These are phyloP conservation scores for Dolichallabes microphthalmus DNA, from an alignment of 2,113 vertebrate species.

Conservation along the genomic window DNA sequence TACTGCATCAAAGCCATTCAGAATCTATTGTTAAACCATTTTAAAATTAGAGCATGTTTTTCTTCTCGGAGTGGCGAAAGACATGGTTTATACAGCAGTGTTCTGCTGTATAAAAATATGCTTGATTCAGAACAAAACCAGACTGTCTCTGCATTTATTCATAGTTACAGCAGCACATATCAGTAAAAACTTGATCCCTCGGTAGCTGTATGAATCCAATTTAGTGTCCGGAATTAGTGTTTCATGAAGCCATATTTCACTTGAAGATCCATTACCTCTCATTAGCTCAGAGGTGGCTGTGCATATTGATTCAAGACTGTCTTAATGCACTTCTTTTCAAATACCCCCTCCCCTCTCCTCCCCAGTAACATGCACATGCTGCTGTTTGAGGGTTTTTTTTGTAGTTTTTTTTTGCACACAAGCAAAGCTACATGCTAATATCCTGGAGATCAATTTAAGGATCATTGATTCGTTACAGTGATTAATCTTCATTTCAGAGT, in stretches of 20 bases:
- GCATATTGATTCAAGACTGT: slow-evolving; percentile 24
- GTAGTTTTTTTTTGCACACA: background rate
- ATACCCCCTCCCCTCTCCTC: too few species aligned
- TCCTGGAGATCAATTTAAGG: slow-evolving; percentile 14
- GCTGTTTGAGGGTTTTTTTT: background rate
- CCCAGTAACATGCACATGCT: background rate
- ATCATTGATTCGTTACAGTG: slow-evolving; percentile 25
- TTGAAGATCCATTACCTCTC: slow-evolving; percentile 32
- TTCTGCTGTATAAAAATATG: background rate
- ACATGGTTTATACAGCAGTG: background rate
- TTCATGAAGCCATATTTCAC: slow-evolving; percentile 16
- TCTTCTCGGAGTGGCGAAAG: background rate
- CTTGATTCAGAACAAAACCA: background rate
- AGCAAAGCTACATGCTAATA: slow-evolving; percentile 8
- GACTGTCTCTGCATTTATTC: background rate
- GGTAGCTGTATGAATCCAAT: background rate
- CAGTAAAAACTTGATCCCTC: background rate
- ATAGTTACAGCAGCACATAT: background rate
- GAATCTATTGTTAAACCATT: background rate
- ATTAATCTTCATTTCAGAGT: slow-evolving; percentile 21
- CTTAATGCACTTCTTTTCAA: slow-evolving; percentile 9
- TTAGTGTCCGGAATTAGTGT: background rate
- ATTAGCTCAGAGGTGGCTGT: slow-evolving; percentile 18
- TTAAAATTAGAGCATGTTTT: background rate
- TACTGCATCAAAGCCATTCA: background rate